Percentiles rank a stretch among this genome's conserved stretches.
Conservation (phyloP, 2,113 vertebrate genomes). For the Psilopsiagon aurifrons region DNA sequence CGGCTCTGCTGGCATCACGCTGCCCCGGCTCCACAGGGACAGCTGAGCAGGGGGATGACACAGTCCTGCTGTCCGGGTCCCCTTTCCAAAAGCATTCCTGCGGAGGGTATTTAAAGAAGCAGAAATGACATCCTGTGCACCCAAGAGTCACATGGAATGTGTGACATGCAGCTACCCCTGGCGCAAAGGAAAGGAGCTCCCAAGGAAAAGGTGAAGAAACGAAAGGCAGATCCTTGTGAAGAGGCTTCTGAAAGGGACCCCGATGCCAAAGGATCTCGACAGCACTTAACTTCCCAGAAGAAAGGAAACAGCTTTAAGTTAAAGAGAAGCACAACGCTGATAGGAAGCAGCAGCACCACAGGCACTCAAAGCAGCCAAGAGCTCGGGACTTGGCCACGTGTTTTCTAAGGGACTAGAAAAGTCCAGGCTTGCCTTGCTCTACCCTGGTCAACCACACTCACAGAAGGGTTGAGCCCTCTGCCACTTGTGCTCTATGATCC, state of each 20-base stretch:
- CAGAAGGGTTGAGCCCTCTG: neutral
- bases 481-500: neutral
- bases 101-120: neutral
- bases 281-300: neutral
- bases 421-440: neutral
- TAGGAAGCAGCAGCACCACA: neutral
- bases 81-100: neutral
- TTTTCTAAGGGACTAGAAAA: neutral
- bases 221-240: neutral
- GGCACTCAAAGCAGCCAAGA: neutral
- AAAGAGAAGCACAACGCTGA: neutral
- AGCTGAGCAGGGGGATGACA: neutral
- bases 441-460: neutral
- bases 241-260: neutral
- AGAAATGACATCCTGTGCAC: neutral
- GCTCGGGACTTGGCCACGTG: neutral
- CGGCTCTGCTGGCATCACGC: neutral
- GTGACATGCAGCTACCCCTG: neutral
- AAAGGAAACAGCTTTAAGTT: accelerated
- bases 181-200: neutral
- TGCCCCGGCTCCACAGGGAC: neutral
- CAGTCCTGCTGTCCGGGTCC: neutral
- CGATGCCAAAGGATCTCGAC: neutral
- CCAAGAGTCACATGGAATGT: accelerated
- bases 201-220: neutral